These are phyloP conservation scores for Melanchra persicariae DNA, from an alignment of 2,888 invertebrate species.

Conservation along the genomic window DNA sequence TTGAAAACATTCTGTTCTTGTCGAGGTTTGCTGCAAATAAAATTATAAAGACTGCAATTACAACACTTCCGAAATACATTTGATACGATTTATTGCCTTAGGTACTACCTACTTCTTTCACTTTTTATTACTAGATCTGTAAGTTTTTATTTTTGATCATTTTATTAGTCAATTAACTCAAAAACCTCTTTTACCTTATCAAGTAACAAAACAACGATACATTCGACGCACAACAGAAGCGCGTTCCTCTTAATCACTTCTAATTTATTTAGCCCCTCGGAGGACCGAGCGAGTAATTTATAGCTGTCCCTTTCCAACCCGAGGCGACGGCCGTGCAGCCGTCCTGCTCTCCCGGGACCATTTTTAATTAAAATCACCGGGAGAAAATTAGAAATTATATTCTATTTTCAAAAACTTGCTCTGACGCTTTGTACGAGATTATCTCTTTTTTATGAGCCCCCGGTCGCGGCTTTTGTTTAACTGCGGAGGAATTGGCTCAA, in stretches of 20 bases:
- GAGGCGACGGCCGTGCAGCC: slow-evolving; percentile 73
- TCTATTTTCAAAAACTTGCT: slow-evolving; percentile 91
- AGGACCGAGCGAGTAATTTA: slow-evolving; percentile 87
- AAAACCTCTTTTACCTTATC: slow-evolving; percentile 70
- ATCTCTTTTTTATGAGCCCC: slow-evolving; percentile 90
- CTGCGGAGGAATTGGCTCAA: slow-evolving; percentile 86
- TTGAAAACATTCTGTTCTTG: slow-evolving; percentile 67
- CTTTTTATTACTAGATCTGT: background rate
- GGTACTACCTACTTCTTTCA: slow-evolving; percentile 10
- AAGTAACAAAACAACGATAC: slow-evolving; percentile 84
- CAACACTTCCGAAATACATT: slow-evolving; percentile 56
- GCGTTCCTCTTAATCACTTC: slow-evolving; percentile 90
- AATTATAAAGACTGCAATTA: slow-evolving; percentile 55
- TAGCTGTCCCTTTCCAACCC: slow-evolving; percentile 85
- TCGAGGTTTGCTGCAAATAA: slow-evolving; percentile 53
- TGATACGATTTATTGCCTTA: slow-evolving; percentile 36
- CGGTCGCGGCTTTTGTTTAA: slow-evolving; percentile 87
- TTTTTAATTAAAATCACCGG: slow-evolving; percentile 91
- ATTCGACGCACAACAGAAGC: slow-evolving; percentile 85
- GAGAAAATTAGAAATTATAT: slow-evolving; percentile 91
- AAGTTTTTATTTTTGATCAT: slow-evolving; percentile 4
- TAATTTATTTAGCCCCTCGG: slow-evolving; percentile 90
- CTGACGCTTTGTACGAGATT: slow-evolving; percentile 90
- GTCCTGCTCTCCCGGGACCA: slow-evolving; percentile 88
- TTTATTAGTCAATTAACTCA: slow-evolving; percentile 60